Evolutionary conservation across 2,888 invertebrate species (phyloP).

Genomic region (Ceraclea dissimilis): DNA sequence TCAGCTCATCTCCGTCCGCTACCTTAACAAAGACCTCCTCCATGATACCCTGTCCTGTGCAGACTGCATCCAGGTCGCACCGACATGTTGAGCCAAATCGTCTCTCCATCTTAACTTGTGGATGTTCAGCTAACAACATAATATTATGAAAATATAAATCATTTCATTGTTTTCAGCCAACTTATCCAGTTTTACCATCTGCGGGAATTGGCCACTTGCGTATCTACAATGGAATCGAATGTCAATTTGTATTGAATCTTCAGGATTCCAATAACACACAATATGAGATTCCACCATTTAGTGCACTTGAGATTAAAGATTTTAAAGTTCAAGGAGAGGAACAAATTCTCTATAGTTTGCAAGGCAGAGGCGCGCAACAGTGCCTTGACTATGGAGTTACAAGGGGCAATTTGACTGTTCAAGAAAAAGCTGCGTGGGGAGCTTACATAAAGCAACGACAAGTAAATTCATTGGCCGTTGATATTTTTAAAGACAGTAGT

Average conservation of each 20-base stretch:
- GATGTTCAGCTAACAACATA: no score
- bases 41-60: no score
- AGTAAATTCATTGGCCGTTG: not conserved
- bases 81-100: no score
- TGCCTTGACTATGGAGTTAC: no score
- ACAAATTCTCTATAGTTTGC: not conserved
- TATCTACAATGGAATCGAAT: conserved; percentile 61
- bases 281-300: not conserved
- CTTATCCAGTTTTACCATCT: conserved; percentile 52
- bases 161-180: conserved; percentile 38
- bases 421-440: not conserved
- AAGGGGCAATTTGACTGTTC: conserved; percentile 14
- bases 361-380: no score
- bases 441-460: not conserved
- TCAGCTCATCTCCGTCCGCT: no score
- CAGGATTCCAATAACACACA: conserved; percentile 9
- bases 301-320: no score
- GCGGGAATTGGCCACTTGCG: conserved; percentile 56
- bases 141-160: no score
- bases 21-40: no score
- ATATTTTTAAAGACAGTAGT: conserved; percentile 32
- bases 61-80: no score
- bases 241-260: conserved; percentile 43
- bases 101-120: no score
- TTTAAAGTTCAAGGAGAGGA: not conserved